These are phyloP conservation scores for Drosophila navojoa DNA, from an alignment of 1,140 invertebrate genomes.

Conservation along the genomic window DNA sequence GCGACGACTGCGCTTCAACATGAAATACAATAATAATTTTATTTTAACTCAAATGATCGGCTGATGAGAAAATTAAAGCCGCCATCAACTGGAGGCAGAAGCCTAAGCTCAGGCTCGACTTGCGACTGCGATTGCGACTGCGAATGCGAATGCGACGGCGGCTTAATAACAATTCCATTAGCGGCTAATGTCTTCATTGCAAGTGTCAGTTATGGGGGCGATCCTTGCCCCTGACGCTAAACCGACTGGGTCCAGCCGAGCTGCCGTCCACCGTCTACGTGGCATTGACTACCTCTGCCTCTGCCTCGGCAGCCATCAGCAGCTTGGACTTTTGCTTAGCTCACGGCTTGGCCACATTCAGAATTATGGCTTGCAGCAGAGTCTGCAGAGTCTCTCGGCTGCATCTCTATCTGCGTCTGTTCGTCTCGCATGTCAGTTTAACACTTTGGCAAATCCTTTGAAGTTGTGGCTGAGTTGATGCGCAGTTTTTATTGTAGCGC, in stretches of 20 bases:
- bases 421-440: slow-evolving; percentile 79
- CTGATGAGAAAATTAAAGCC: slow-evolving; percentile 77
- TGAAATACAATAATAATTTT: slow-evolving; percentile 79
- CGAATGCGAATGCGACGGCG: slow-evolving; percentile 19
- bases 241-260: slow-evolving; percentile 23
- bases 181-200: slow-evolving; percentile 81
- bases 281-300: not conserved
- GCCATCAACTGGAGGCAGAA: slow-evolving; percentile 43
- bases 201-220: slow-evolving; percentile 78
- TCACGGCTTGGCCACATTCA: slow-evolving; percentile 24
- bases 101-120: slow-evolving; percentile 37
- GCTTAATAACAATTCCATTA: slow-evolving; percentile 83
- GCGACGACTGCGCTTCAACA: slow-evolving; percentile 38
- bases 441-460: slow-evolving; percentile 77
- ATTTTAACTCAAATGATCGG: slow-evolving; percentile 60
- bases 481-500: slow-evolving; percentile 51
- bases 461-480: slow-evolving; percentile 47
- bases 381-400: not conserved
- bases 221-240: slow-evolving; percentile 56
- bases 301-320: slow-evolving; percentile 7
- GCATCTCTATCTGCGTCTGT: slow-evolving; percentile 13
- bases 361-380: slow-evolving; percentile 40
- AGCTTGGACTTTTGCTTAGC: slow-evolving; percentile 22
- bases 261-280: slow-evolving; percentile 7
- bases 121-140: slow-evolving; percentile 18